Evolutionary conservation across 2,113 vertebrate species (phyloP).

Genomic region (Crotophaga sulcirostris): DNA sequence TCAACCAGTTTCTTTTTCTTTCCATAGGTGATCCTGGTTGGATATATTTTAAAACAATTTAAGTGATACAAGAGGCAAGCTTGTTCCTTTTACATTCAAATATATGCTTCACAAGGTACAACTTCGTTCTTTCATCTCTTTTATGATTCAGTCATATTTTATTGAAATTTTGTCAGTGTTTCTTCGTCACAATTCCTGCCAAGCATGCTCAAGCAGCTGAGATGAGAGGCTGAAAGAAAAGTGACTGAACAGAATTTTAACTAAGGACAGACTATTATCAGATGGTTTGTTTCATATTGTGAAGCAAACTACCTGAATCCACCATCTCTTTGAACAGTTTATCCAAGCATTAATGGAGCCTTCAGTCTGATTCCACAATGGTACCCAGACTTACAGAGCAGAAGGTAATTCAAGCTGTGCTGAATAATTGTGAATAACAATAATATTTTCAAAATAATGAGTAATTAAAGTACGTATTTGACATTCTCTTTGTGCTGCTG

Average conservation of each 20-base stretch:
- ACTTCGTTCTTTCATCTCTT: slow-evolving; percentile 24
- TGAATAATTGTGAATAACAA: not conserved
- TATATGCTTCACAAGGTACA: slow-evolving; percentile 9
- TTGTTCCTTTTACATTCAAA: slow-evolving; percentile 20
- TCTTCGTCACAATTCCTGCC: slow-evolving; percentile 27
- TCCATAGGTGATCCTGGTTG: not conserved
- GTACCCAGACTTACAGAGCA: not conserved
- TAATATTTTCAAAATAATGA: not conserved
- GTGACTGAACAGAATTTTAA: slow-evolving; percentile 40
- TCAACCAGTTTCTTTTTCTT: not conserved
- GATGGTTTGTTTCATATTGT: not conserved
- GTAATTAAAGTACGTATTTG: not conserved
- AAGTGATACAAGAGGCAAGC: not conserved
- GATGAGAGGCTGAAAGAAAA: slow-evolving; percentile 18
- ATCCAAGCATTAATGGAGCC: not conserved
- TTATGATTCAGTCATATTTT: slow-evolving; percentile 18
- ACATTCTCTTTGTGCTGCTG: not conserved
- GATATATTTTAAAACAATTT: slow-evolving; percentile 34
- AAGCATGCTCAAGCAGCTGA: slow-evolving; percentile 30
- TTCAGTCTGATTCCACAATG: not conserved
- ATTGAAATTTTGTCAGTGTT: slow-evolving; percentile 34
- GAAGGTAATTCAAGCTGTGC: slow-evolving; percentile 31
- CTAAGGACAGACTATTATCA: slow-evolving; percentile 3
- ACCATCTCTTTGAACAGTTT: not conserved
- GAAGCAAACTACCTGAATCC: slow-evolving; percentile 4